Conservation (phyloP, 30 jellyfish, hydroid and myxozoan species). For the Catostylus mosaicus region DNA sequence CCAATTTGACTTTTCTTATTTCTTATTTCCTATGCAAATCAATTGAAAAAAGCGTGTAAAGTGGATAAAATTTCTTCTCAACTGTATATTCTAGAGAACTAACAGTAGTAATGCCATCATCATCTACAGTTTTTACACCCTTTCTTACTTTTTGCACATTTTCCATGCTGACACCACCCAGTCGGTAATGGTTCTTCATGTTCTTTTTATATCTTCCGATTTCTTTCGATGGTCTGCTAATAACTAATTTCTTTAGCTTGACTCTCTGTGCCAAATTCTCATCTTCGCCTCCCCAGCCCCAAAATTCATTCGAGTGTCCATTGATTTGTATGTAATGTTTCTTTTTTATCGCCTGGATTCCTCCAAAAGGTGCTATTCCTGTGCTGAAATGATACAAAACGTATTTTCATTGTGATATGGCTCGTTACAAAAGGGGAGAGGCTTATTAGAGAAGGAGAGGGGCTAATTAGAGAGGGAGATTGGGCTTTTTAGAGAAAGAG, state of each 20-base stretch:
- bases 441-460: not conserved
- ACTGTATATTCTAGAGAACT: not conserved
- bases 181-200: not conserved
- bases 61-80: not conserved
- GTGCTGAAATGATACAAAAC: not conserved
- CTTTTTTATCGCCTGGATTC: slow-evolving; percentile 1
- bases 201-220: not conserved
- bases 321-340: not conserved
- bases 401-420: not conserved
- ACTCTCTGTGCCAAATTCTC: not conserved
- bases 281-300: slow-evolving; percentile 17
- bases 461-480: no score
- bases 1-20: no score
- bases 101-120: not conserved
- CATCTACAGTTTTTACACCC: not conserved
- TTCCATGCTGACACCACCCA: not conserved
- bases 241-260: not conserved
- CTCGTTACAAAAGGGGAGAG: not conserved
- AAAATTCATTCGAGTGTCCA: not conserved
- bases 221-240: not conserved
- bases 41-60: not conserved
- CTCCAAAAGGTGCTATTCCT: not conserved
- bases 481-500: no score
- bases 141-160: not conserved
- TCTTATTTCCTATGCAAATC: not conserved